Conservation (phyloP, 2,888 invertebrate species). For the Antheraea yamamai region DNA sequence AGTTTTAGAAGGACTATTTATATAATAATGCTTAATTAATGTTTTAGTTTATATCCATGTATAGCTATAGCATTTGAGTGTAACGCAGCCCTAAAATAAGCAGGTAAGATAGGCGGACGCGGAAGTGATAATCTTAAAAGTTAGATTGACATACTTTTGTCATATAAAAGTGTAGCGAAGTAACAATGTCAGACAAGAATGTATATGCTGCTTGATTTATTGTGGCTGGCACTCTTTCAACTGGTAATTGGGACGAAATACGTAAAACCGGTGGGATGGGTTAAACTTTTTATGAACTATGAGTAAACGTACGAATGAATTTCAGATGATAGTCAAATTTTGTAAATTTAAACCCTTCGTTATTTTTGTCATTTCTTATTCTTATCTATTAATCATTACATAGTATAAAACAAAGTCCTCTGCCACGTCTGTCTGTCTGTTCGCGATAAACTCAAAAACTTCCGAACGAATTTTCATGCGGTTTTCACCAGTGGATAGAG, state of each 20-base stretch:
- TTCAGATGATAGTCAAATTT: neutral
- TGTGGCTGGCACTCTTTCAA: constrained; percentile 69
- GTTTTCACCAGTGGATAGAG: too few species aligned
- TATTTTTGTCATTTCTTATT: neutral
- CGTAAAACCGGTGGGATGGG: constrained; percentile 53
- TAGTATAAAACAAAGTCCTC: too few species aligned
- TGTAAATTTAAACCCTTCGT: neutral
- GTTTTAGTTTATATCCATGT: neutral
- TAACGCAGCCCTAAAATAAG: constrained; percentile 32
- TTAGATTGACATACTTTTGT: constrained; percentile 79
- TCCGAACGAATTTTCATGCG: too few species aligned
- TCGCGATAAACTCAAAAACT: too few species aligned
- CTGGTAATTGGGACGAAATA: constrained; percentile 68
- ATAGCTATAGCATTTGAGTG: neutral
- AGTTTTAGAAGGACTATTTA: neutral
- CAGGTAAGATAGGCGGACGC: constrained; percentile 68
- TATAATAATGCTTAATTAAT: neutral
- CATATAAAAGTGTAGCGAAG: constrained; percentile 68
- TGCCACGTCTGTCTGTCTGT: too few species aligned
- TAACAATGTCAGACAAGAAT: constrained; percentile 67
- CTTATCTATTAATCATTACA: too few species aligned
- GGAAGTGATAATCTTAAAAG: constrained; percentile 79
- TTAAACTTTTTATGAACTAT: constrained; percentile 45
- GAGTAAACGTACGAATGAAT: constrained; percentile 28
- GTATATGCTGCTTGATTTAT: constrained; percentile 65